These are phyloP conservation scores for Knipowitschia caucasica DNA, from an alignment of 2,797 vertebrate species.

Conservation along the genomic window DNA sequence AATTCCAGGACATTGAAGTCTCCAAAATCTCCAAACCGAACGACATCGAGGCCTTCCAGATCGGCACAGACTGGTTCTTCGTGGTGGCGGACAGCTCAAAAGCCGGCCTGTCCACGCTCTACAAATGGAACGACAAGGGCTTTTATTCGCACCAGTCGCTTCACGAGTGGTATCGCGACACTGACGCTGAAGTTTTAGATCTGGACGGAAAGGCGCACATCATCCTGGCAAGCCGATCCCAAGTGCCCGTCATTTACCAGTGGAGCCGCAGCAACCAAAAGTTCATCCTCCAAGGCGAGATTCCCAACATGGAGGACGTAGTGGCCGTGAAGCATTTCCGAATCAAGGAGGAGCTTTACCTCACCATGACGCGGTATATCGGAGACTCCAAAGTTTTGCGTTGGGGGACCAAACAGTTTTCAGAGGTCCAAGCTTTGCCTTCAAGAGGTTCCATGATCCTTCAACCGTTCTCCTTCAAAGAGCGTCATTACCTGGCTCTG, in stretches of 20 bases:
- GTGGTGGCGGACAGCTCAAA: slow-evolving; percentile 98
- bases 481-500: slow-evolving; percentile 90
- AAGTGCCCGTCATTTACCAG: slow-evolving; percentile 95
- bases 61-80: slow-evolving; percentile 90
- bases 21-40: slow-evolving; percentile 98
- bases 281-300: slow-evolving; percentile 88
- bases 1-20: slow-evolving; percentile 97
- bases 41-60: slow-evolving; percentile 94
- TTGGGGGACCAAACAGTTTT: slow-evolving; percentile 91
- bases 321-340: slow-evolving; percentile 91
- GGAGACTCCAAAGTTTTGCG: slow-evolving; percentile 93
- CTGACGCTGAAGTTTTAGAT: slow-evolving; percentile 90
- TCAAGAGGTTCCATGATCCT: slow-evolving; percentile 96
- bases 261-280: slow-evolving; percentile 91
- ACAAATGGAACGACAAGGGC: slow-evolving; percentile 96
- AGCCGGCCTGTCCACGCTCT: slow-evolving; percentile 93
- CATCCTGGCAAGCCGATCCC: slow-evolving; percentile 92
- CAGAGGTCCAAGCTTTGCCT: slow-evolving; percentile 91
- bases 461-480: slow-evolving; percentile 92
- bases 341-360: slow-evolving; percentile 87
- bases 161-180: slow-evolving; percentile 98
- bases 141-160: slow-evolving; percentile 97
- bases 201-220: slow-evolving; percentile 91
- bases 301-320: slow-evolving; percentile 97
- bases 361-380: slow-evolving; percentile 93